A percentile compares a stretch with the other conserved stretches of the same genome.
These are phyloP conservation scores for Tachycineta bicolor DNA, from an alignment of 2,113 vertebrate species.

Conservation along the genomic window DNA sequence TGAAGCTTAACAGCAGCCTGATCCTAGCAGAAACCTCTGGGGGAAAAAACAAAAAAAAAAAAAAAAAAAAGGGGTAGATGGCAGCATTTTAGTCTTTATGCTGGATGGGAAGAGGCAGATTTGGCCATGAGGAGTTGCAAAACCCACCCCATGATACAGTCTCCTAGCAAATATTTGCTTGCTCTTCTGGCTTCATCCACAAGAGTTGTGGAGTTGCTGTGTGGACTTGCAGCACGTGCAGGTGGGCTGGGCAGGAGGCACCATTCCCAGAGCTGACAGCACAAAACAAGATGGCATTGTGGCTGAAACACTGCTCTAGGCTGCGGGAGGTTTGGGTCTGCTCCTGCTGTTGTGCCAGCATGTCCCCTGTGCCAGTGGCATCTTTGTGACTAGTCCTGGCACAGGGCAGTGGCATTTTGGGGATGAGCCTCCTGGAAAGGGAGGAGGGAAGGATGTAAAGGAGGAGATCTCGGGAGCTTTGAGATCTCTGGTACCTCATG, in stretches of 20 bases:
- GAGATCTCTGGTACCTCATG: neutral
- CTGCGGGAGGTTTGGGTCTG: neutral
- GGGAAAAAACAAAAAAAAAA: neutral
- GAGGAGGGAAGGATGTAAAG: fast-evolving
- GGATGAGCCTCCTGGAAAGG: neutral
- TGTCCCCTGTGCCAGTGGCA: neutral
- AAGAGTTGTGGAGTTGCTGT: neutral
- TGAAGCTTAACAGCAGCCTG: neutral
- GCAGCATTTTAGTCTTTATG: neutral
- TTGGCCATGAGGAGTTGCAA: neutral
- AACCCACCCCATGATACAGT: neutral
- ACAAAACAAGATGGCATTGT: neutral
- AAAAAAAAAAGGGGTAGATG: neutral
- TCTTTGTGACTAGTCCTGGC: neutral
- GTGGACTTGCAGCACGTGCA: neutral
- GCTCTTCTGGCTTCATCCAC: neutral
- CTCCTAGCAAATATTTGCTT: neutral
- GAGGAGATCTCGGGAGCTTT: neutral
- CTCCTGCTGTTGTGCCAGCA: fast-evolving
- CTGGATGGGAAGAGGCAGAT: neutral
- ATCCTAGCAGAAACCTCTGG: neutral
- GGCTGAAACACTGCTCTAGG: neutral
- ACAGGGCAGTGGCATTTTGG: neutral
- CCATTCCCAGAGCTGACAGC: neutral
- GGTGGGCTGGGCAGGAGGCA: neutral